Conservation (phyloP, 2,113 vertebrate genomes). For the Geococcyx californianus region DNA sequence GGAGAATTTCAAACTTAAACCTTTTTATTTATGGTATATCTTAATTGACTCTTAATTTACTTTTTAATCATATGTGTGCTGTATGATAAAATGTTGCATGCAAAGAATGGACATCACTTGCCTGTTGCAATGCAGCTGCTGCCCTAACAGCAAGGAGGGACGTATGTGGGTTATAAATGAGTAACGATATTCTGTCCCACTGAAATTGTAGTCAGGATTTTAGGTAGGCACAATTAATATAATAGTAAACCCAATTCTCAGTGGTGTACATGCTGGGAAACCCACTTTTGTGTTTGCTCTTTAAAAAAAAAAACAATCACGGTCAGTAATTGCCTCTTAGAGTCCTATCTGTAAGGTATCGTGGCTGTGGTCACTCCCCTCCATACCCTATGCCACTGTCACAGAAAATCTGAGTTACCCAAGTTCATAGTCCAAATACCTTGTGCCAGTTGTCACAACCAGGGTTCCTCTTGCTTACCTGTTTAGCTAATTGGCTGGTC, state of each 20-base stretch:
- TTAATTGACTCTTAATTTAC: background rate
- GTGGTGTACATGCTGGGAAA: background rate
- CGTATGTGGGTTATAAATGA: background rate
- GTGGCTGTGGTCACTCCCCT: background rate
- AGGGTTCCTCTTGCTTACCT: background rate
- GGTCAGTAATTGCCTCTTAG: rapidly evolving
- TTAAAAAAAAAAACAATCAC: background rate
- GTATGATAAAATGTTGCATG: background rate
- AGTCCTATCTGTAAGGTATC: background rate
- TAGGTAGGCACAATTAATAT: background rate
- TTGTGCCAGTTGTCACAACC: background rate
- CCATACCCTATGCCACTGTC: background rate
- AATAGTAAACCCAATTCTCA: background rate
- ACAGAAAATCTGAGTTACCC: background rate
- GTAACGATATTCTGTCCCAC: background rate
- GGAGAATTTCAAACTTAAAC: background rate
- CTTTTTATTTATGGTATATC: background rate
- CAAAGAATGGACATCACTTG: background rate
- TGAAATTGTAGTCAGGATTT: background rate
- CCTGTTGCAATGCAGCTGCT: background rate
- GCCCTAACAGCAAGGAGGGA: background rate
- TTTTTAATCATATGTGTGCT: background rate
- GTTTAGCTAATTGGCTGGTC: background rate
- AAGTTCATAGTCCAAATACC: background rate
- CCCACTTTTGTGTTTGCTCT: background rate